phyloP scores from a whole-genome alignment of 2,888 invertebrate genomes.

The Cosmorhoe ocellata region DNA sequence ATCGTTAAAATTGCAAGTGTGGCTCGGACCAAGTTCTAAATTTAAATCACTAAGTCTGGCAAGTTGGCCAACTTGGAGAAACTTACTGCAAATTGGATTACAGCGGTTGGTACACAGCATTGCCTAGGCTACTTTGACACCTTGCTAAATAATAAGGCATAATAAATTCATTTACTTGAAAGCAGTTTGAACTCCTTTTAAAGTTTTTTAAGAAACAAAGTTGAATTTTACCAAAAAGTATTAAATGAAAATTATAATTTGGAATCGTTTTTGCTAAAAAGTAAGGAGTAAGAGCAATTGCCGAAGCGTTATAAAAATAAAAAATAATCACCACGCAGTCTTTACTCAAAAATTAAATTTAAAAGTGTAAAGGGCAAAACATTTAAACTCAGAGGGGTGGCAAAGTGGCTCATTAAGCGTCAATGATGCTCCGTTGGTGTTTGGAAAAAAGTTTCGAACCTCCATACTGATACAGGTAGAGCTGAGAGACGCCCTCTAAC shows the following conservation, averaged over 20 bases:
- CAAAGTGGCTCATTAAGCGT: constrained; percentile 69
- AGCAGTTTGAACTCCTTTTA: not conserved
- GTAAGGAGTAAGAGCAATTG: too few relatives aligned
- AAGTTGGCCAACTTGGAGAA: constrained; percentile 56
- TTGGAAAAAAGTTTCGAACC: constrained; percentile 45
- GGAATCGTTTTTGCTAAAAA: too few relatives aligned
- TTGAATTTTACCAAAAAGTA: not conserved
- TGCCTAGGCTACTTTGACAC: constrained; percentile 67
- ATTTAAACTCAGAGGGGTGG: constrained; percentile 56
- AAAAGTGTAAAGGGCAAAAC: constrained; percentile 61
- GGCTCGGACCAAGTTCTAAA: constrained; percentile 69
- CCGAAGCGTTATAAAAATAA: not conserved
- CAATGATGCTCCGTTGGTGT: constrained; percentile 53
- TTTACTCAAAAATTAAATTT: constrained; percentile 45
- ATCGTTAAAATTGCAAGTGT: constrained; percentile 74
- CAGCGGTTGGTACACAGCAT: constrained; percentile 45
- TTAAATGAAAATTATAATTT: too few relatives aligned
- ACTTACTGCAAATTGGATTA: constrained; percentile 78
- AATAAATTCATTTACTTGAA: constrained; percentile 11
- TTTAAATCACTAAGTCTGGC: constrained; percentile 78
- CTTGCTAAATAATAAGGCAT: constrained; percentile 28
- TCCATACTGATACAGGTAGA: constrained; percentile 15
- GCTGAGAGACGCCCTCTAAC: constrained; percentile 40
- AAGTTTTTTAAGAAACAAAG: too few relatives aligned
- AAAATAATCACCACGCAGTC: constrained; percentile 29